Percentiles rank a stretch among this genome's conserved stretches.
phyloP scores from a whole-genome alignment of 2,797 vertebrate species.

The Alfaro cultratus region DNA sequence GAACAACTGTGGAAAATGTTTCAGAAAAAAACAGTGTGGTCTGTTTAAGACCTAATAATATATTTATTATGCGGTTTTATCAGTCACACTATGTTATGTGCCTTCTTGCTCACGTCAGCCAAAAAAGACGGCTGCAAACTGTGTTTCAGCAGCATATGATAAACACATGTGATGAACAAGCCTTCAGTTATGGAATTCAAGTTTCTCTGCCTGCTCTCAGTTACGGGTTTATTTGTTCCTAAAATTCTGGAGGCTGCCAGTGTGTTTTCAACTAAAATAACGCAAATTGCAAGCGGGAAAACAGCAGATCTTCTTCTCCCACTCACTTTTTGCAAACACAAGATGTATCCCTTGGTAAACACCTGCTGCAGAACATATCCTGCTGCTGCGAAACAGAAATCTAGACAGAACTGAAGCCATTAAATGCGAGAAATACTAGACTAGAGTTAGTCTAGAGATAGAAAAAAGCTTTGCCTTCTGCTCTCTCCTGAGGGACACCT shows the following conservation, averaged over 20 bases:
- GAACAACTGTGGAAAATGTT: neutral
- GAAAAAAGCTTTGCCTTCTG: neutral
- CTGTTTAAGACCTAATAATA: neutral
- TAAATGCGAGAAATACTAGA: constrained; percentile 29
- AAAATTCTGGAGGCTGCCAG: constrained; percentile 38
- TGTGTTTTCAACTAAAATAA: constrained; percentile 42
- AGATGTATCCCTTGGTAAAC: constrained; percentile 47
- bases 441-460: constrained; percentile 2
- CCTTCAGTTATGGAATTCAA: constrained; percentile 25
- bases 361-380: constrained; percentile 41
- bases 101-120: constrained; percentile 4
- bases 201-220: constrained; percentile 25
- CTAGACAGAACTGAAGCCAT: constrained; percentile 46
- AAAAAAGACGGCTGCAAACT: neutral
- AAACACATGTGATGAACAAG: constrained; percentile 18
- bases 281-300: constrained; percentile 43
- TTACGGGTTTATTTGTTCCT: constrained; percentile 17
- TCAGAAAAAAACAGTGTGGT: neutral
- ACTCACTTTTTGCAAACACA: constrained; percentile 41
- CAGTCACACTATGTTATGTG: neutral
- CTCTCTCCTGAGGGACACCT: constrained; percentile 19
- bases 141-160: constrained; percentile 1
- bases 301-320: constrained; percentile 40
- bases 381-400: constrained; percentile 37
- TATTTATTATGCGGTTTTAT: constrained; percentile 8